Evolutionary conservation across 2,888 invertebrate genomes (phyloP).

Genomic region (Xylocampa areola): DNA sequence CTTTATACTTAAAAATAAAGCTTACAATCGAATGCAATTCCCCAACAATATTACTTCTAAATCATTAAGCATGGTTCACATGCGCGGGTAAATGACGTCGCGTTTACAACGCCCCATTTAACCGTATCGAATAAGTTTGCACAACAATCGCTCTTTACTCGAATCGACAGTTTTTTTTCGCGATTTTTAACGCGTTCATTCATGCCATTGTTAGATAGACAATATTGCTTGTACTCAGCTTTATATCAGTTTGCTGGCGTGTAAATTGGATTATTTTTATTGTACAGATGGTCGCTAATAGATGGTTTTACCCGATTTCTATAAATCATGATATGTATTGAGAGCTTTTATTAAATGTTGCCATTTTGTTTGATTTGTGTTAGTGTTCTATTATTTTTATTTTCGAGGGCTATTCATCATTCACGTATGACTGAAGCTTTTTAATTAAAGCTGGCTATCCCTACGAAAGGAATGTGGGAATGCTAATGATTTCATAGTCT

Average conservation of each 20-base stretch:
- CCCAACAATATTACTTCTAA: slow-evolving; percentile 72
- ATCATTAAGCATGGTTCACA: slow-evolving; percentile 87
- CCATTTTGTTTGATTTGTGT: slow-evolving; percentile 33
- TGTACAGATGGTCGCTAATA: slow-evolving; percentile 81
- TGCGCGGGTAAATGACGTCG: slow-evolving; percentile 73
- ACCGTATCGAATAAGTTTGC: slow-evolving; percentile 87
- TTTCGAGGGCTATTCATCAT: slow-evolving; percentile 22
- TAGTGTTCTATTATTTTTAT: slow-evolving; percentile 34
- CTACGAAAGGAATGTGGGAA: background rate
- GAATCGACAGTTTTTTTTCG: slow-evolving; percentile 82
- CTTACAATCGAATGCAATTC: slow-evolving; percentile 16
- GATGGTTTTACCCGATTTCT: slow-evolving; percentile 71
- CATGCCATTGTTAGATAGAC: slow-evolving; percentile 74
- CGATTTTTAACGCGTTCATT: slow-evolving; percentile 82
- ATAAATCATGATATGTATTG: slow-evolving; percentile 76
- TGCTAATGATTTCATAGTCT: background rate
- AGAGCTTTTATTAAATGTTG: slow-evolving; percentile 56
- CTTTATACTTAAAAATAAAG: slow-evolving; percentile 6
- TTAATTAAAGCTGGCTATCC: slow-evolving; percentile 13
- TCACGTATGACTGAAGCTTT: slow-evolving; percentile 30
- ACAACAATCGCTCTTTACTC: slow-evolving; percentile 88
- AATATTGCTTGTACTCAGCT: slow-evolving; percentile 72
- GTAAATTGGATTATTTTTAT: slow-evolving; percentile 87
- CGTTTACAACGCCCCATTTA: slow-evolving; percentile 87
- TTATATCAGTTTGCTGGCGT: slow-evolving; percentile 78